Evolutionary conservation across 2,797 vertebrate genomes (phyloP).

Genomic region (Karalla daura): DNA sequence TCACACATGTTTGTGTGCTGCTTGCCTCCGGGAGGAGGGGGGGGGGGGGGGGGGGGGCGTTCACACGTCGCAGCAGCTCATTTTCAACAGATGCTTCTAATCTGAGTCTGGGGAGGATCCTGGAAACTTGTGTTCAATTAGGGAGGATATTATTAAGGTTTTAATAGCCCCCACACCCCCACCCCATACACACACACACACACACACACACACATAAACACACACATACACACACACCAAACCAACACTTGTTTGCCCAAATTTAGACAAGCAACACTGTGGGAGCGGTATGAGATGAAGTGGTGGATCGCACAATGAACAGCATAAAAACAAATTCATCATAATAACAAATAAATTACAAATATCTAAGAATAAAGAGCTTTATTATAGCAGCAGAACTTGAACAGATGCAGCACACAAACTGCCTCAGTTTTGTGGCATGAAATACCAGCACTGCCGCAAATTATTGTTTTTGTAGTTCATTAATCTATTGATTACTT

Average conservation of each 20-base stretch:
- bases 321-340: background rate
- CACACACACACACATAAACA: too few species aligned
- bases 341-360: too few species aligned
- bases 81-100: background rate
- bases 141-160: slow-evolving; percentile 2
- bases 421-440: too few species aligned
- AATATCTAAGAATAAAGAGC: too few species aligned
- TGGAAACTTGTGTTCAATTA: background rate
- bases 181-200: too few species aligned
- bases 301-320: background rate
- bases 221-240: too few species aligned
- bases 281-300: slow-evolving; percentile 6
- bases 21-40: too few species aligned
- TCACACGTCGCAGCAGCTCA: background rate
- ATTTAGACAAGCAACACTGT: slow-evolving; percentile 1
- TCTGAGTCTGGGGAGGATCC: background rate
- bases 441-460: too few species aligned
- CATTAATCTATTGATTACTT: too few species aligned
- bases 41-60: too few species aligned
- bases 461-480: too few species aligned
- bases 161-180: background rate
- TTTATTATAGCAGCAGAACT: background rate
- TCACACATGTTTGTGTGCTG: too few species aligned
- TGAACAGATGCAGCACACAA: background rate
- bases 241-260: background rate